phyloP scores from a whole-genome alignment of 2,113 vertebrate genomes.

The Marmota flaviventris region DNA sequence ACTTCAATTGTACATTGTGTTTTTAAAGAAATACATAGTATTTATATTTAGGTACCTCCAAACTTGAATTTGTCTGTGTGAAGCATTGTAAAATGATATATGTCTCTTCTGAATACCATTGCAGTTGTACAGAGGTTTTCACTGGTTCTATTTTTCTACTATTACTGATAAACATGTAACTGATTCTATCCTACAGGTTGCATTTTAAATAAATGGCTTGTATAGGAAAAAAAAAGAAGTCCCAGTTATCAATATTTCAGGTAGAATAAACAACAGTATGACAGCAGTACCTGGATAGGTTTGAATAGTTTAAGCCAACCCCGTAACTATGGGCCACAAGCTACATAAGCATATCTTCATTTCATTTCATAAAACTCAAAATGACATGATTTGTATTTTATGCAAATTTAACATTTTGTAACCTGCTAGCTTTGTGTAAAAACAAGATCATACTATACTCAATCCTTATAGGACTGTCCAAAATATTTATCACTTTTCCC shows the following conservation, averaged over 20 bases:
- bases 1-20: slow-evolving; percentile 93
- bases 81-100: slow-evolving; percentile 91
- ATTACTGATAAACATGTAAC: slow-evolving; percentile 93
- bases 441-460: neutral
- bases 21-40: slow-evolving; percentile 91
- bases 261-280: neutral
- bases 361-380: neutral
- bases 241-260: neutral
- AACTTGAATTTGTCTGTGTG: slow-evolving; percentile 93
- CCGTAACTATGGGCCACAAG: neutral
- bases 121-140: slow-evolving; percentile 93
- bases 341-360: neutral
- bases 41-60: slow-evolving; percentile 94
- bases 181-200: slow-evolving; percentile 91
- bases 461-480: neutral
- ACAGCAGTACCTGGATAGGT: neutral
- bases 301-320: neutral
- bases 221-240: slow-evolving; percentile 85
- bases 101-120: slow-evolving; percentile 92
- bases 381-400: neutral
- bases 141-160: slow-evolving; percentile 95
- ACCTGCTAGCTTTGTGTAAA: neutral
- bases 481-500: neutral
- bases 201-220: slow-evolving; percentile 94
- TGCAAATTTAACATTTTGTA: neutral